Conservation (phyloP, 2,113 vertebrate genomes). For the Colinus virginianus region DNA sequence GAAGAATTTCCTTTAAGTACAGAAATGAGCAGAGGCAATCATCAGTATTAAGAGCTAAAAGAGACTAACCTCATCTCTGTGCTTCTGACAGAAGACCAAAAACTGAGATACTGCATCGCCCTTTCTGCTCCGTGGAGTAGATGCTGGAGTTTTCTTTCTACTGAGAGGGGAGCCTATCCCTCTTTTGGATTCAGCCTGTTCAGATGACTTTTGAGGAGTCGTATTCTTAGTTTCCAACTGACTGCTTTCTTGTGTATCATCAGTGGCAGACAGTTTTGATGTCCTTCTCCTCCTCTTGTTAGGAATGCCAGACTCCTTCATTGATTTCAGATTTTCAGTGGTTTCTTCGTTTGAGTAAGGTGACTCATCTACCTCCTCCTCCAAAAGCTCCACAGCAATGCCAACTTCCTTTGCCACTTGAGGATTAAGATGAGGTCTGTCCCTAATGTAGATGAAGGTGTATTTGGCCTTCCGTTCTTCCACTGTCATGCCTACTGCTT, state of each 20-base stretch:
- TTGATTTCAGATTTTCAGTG: not conserved
- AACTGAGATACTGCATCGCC: slow-evolving; percentile 81
- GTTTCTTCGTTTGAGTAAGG: slow-evolving; percentile 49
- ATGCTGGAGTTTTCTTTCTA: slow-evolving; percentile 75
- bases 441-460: slow-evolving; percentile 87
- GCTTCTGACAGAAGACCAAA: slow-evolving; percentile 86
- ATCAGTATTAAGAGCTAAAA: not conserved
- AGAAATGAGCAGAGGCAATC: not conserved
- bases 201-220: slow-evolving; percentile 64
- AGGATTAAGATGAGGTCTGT: slow-evolving; percentile 88
- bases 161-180: slow-evolving; percentile 67
- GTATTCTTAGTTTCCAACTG: slow-evolving; percentile 41
- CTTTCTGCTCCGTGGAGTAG: slow-evolving; percentile 75
- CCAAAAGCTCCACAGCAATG: slow-evolving; percentile 71
- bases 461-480: slow-evolving; percentile 90
- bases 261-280: slow-evolving; percentile 48
- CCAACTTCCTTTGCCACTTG: slow-evolving; percentile 81
- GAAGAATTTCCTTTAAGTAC: not conserved
- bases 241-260: slow-evolving; percentile 35
- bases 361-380: slow-evolving; percentile 61
- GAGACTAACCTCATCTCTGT: slow-evolving; percentile 84
- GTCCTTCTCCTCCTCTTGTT: slow-evolving; percentile 79
- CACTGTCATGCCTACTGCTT: slow-evolving; percentile 83
- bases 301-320: slow-evolving; percentile 71
- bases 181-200: slow-evolving; percentile 75